These are phyloP conservation scores for Morpho deidamia DNA, from an alignment of 2,888 invertebrate genomes.

Conservation along the genomic window DNA sequence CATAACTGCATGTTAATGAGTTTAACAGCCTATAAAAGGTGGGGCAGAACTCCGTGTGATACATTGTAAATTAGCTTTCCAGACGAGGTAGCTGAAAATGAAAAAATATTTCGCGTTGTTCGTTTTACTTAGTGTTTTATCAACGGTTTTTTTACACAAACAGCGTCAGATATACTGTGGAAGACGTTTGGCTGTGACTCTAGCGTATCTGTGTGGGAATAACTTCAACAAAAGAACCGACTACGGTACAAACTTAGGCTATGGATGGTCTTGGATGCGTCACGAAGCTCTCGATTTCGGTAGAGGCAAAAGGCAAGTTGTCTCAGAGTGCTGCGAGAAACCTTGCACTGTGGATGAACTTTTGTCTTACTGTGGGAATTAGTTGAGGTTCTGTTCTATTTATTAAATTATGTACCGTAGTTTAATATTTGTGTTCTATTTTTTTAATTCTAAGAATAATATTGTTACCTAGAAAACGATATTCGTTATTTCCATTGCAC, in stretches of 20 bases:
- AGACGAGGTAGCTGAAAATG: not conserved
- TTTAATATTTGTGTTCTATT: no score
- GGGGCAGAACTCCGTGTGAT: slow-evolving; percentile 4
- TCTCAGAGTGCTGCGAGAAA: slow-evolving; percentile 38
- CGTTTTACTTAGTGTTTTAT: not conserved
- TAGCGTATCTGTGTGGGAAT: slow-evolving; percentile 27
- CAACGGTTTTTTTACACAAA: slow-evolving; percentile 7
- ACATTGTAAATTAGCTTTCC: slow-evolving; percentile 9
- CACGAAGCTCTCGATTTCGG: slow-evolving; percentile 25
- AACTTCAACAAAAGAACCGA: slow-evolving; percentile 23
- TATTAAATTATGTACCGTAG: no score
- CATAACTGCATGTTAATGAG: slow-evolving; percentile 21
- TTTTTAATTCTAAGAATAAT: no score
- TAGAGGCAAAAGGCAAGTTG: slow-evolving; percentile 32
- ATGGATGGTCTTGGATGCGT: slow-evolving; percentile 27
- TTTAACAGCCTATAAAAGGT: slow-evolving; percentile 19
- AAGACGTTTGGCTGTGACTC: slow-evolving; percentile 24
- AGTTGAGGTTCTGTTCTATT: not conserved
- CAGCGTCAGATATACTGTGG: slow-evolving; percentile 27
- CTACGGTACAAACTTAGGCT: not conserved
- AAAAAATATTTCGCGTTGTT: not conserved
- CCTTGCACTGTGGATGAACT: slow-evolving; percentile 29
- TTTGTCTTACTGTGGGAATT: slow-evolving; percentile 16
- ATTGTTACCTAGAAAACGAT: no score
- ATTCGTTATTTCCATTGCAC: no score